Percentiles rank a stretch among this genome's conserved stretches.
Conservation (phyloP, 2,888 invertebrate species). For the Troilus luridus region DNA sequence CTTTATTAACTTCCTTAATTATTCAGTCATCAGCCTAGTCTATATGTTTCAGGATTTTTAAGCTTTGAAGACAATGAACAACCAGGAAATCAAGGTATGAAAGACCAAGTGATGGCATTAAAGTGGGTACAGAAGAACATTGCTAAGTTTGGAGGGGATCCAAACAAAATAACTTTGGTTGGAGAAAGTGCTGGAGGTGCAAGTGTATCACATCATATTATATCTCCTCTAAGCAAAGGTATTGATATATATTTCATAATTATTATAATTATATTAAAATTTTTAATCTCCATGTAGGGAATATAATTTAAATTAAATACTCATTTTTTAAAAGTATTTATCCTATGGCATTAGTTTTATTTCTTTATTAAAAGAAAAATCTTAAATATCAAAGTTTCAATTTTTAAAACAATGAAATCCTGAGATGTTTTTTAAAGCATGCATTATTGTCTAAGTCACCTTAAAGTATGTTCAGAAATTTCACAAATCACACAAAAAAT, state of each 20-base stretch:
- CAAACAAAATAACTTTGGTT: not conserved
- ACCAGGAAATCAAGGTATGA: conserved; percentile 50
- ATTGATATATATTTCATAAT: not conserved
- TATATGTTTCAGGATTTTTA: conserved; percentile 5
- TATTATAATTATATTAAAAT: not conserved
- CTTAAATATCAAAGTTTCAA: not conserved
- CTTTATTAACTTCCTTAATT: not conserved
- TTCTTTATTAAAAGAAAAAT: not conserved
- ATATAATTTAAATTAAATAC: too few relatives aligned
- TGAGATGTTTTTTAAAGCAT: not conserved
- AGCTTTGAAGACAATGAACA: conserved; percentile 30
- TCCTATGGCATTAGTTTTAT: too few relatives aligned
- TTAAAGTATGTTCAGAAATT: not conserved
- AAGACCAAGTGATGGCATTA: conserved; percentile 50
- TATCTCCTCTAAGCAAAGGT: conserved; percentile 38
- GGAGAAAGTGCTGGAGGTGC: conserved; percentile 45
- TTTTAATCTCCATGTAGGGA: too few relatives aligned
- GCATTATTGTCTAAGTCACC: not conserved
- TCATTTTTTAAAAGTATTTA: too few relatives aligned
- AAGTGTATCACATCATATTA: conserved; percentile 32
- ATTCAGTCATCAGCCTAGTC: not conserved
- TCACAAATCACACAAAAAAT: not conserved
- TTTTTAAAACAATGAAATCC: not conserved
- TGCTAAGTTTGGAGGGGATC: conserved; percentile 23
- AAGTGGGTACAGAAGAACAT: conserved; percentile 42